Conservation (phyloP, 2,888 invertebrate genomes). For the Oligia fasciuncula region DNA sequence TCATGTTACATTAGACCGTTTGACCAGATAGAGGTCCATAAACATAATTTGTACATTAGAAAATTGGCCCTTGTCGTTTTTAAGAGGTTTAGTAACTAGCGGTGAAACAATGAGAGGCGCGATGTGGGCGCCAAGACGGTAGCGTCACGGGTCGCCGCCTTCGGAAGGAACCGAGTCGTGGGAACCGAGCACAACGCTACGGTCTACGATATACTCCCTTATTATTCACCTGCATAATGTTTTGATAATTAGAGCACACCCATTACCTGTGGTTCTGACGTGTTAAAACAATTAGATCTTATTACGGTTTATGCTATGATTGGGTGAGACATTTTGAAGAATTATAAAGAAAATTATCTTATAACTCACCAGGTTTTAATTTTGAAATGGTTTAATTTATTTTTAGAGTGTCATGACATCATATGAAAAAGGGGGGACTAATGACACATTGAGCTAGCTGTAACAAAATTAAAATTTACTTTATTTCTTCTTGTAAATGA, state of each 20-base stretch:
- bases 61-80: constrained; percentile 59
- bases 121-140: constrained; percentile 81
- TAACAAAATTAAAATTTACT: constrained; percentile 42
- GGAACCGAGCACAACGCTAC: constrained; percentile 73
- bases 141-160: constrained; percentile 87
- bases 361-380: too few species aligned
- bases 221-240: constrained; percentile 78
- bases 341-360: background rate
- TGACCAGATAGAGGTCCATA: constrained; percentile 23
- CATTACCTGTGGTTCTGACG: constrained; percentile 56
- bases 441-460: background rate
- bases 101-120: constrained; percentile 79
- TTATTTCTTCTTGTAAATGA: constrained; percentile 56
- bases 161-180: constrained; percentile 88
- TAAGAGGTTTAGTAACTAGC: constrained; percentile 50
- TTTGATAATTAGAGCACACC: constrained; percentile 74
- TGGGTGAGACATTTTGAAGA: constrained; percentile 5
- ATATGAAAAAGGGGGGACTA: too few species aligned
- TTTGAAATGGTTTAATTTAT: too few species aligned
- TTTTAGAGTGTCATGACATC: background rate
- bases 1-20: background rate
- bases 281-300: constrained; percentile 52
- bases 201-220: constrained; percentile 71
- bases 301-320: constrained; percentile 24
- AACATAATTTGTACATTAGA: constrained; percentile 49